Evolutionary conservation across 2,888 invertebrate genomes (phyloP), one percentile per base, ranked within the genome.

Genomic region (Litoditis marina): DNA sequence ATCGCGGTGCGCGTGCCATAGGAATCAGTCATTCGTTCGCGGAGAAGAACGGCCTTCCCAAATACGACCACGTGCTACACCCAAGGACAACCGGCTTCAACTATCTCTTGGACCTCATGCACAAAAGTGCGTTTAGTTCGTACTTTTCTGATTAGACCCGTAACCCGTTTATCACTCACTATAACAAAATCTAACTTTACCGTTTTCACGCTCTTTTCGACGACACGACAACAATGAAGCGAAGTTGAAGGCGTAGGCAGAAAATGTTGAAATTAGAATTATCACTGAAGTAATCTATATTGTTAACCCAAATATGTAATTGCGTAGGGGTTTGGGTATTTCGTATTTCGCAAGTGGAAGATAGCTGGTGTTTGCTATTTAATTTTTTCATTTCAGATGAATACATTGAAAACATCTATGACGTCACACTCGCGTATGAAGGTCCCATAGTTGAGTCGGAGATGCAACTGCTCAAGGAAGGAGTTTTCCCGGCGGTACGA

Each of bases 61-160:
- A 84, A 52, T 92, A 90, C 82, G 86, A 89, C 13, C 88, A 89
- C 80, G 89, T 91, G 0, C 85, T 93, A 5, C 92, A 93, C 83
- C 92, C 93, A 0, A 88, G 91, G 68, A 91, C 91, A 2, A 92
- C 91, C 0, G 93, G 93, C 0, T 87, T 88, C 78, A 80, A 83
- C 27, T 85, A 84, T 77, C 80, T 87, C 51, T 81, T 85, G 22
- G 83, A 85, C 59, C 79, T 84, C 66, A 85, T 87, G 86, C 82
- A 84, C 69, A 79, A 85, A 81, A 83, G 87, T 87, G 81, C 13
- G 69, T 51, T 8, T 34, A 22, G 32, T 49, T 27, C n/a, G 6
- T 11, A 2, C n/a, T 11, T 25, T 25, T 31, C 5, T 19, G 11
- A 25, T 27, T n/a, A 22, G 28, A 44, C 16, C 44, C n/a, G 19